Percentiles rank a stretch among this genome's conserved stretches.
Evolutionary conservation across 2,888 invertebrate species (phyloP).

Genomic region (Tromatobia lineatoria): DNA sequence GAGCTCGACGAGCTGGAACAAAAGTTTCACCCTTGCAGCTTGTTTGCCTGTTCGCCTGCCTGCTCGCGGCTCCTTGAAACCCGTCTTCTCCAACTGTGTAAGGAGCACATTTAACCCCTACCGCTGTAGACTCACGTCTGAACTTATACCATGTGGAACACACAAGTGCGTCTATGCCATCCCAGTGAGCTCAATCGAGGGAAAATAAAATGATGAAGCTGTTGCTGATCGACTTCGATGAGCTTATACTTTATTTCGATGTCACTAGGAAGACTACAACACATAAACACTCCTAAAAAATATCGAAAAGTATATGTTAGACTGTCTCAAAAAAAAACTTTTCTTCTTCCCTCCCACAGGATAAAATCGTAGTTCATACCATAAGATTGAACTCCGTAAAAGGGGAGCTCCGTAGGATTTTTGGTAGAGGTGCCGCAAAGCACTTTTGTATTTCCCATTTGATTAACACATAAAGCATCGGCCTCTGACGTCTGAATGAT

Average conservation of each 20-base stretch:
- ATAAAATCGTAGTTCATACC: too few species aligned
- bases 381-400: too few species aligned
- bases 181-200: neutral
- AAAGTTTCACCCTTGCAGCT: conserved; percentile 58
- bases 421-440: too few species aligned
- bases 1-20: conserved; percentile 67
- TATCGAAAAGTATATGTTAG: too few species aligned
- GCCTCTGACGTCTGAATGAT: too few species aligned
- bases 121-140: neutral
- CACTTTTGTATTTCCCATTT: too few species aligned
- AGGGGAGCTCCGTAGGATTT: too few species aligned
- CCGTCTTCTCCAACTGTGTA: conserved; percentile 37
- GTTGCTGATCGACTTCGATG: conserved; percentile 45
- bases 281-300: neutral
- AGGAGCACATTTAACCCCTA: conserved; percentile 19
- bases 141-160: neutral
- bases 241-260: neutral
- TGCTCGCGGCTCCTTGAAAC: conserved; percentile 43
- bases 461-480: too few species aligned
- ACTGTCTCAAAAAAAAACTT: too few species aligned
- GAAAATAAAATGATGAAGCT: conserved; percentile 55
- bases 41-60: conserved; percentile 7
- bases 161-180: neutral
- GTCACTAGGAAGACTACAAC: neutral
- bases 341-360: too few species aligned